Evolutionary conservation across 2,888 invertebrate genomes (phyloP), one percentile per base, ranked within the genome.

Genomic region (Caradrina kadenii): DNA sequence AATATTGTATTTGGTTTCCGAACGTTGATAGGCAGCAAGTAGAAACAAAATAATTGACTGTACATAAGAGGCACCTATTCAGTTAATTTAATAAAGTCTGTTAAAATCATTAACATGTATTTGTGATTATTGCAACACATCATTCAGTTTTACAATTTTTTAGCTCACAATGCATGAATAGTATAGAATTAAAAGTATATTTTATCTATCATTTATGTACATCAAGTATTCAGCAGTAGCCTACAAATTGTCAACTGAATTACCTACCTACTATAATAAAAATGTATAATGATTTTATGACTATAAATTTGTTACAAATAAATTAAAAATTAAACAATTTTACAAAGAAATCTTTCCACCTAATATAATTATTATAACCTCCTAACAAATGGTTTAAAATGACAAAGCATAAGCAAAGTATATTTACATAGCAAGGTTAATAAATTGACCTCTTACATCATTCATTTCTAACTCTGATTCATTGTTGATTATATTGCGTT

Each of bases 371-470:
- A 58, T 56, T 65, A 67, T 69, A 70, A 74, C 59, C 54, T 74
- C 55, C 52, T 67, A 66, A 71, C 63, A 75, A 73, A 69, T 64
- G 31, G 59, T 76, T 82, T 63, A 65, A 72, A 73, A 77, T 79
- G 72, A 76, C 75, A 77, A 84, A 85, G 85, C 79, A 81, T 67
- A 79, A 76, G 79, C 70, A 69, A 72, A 76, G 62, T 72, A 73
- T 79, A 79, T 76, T 83, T 84, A 82, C 77, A 80, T 80, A 80
- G 69, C 69, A 80, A 82, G 80, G 84, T 84, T 77, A 80, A 73
- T 69, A 78, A 71, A 62, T 70, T 76, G 74, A 84, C 80, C 82
- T 80, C 42, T 77, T 76, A 81, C 62, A 70, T 77, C 56, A 79
- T 72, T 26, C n/a, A 56, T 63, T 63, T 48, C 55, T 54, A 70